These are phyloP conservation scores for Oreochromis tanganicae DNA, from an alignment of 2,113 vertebrate genomes.

Conservation along the genomic window DNA sequence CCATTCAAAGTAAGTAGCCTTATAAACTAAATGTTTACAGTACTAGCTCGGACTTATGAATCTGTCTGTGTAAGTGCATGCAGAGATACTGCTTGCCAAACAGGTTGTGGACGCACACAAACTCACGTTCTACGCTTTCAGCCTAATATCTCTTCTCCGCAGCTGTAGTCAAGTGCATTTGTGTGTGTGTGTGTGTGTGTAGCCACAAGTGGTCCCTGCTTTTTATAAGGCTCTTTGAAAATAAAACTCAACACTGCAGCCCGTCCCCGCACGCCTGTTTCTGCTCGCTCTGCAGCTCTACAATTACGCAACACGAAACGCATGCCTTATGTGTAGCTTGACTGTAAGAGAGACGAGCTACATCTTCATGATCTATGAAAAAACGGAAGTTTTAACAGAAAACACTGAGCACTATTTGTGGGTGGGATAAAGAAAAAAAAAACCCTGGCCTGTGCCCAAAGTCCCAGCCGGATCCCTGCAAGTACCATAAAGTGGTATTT, in stretches of 20 bases:
- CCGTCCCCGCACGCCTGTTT: neutral
- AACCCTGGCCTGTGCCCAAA: neutral
- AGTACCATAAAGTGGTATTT: neutral
- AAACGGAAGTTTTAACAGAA: neutral
- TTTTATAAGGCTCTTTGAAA: neutral
- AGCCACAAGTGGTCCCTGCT: neutral
- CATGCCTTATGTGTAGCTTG: neutral
- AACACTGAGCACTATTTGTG: neutral
- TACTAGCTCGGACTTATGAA: neutral
- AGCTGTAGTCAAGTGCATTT: neutral
- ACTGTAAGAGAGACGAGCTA: neutral
- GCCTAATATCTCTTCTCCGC: neutral
- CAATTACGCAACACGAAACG: neutral
- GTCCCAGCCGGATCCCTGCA: neutral
- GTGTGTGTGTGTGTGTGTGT: neutral
- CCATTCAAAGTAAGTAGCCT: neutral
- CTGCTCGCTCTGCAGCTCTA: neutral
- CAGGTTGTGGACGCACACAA: neutral
- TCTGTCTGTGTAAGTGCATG: neutral
- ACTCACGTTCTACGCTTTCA: neutral
- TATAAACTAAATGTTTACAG: conserved; percentile 12
- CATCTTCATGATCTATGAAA: neutral
- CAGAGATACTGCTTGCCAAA: neutral
- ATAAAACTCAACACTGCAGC: neutral
- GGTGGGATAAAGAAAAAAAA: neutral